These are phyloP conservation scores for Priocnemis perturbator DNA, from an alignment of 2,888 invertebrate genomes.

Conservation along the genomic window DNA sequence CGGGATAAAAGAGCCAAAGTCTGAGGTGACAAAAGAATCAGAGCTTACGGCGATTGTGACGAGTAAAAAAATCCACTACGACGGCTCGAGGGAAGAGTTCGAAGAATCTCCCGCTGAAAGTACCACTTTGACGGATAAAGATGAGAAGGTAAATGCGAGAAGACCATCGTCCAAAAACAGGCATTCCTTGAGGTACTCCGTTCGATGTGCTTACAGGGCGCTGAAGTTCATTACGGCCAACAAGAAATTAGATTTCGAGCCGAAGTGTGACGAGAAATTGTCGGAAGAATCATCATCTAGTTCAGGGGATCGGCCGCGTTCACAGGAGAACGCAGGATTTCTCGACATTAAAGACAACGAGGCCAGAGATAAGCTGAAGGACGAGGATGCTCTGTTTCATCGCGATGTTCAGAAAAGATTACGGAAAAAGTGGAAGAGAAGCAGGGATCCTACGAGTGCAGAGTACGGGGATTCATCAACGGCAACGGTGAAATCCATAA, in stretches of 20 bases:
- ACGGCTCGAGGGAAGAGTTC: not conserved
- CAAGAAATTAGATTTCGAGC: conserved; percentile 41
- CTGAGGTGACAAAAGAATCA: too few relatives aligned
- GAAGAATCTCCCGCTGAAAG: not conserved
- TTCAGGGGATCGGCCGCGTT: too few relatives aligned
- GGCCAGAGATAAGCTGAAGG: conserved; percentile 10
- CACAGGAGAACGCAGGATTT: not conserved
- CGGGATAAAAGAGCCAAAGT: too few relatives aligned
- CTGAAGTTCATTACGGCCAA: conserved; percentile 44
- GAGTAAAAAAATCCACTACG: not conserved
- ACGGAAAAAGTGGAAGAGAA: conserved; percentile 33
- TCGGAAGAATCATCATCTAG: conserved; percentile 15
- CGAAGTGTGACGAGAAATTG: conserved; percentile 1
- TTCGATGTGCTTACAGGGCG: conserved; percentile 51
- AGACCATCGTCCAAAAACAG: conserved; percentile 2
- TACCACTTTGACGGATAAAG: not conserved
- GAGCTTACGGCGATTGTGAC: too few relatives aligned
- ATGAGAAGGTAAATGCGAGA: not conserved
- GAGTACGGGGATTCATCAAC: conserved; percentile 21
- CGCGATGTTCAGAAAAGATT: conserved; percentile 40
- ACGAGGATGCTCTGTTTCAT: conserved; percentile 22
- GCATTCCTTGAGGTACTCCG: conserved; percentile 33
- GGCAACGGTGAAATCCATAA: conserved; percentile 25
- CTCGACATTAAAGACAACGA: not conserved
- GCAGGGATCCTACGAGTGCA: conserved; percentile 19